Evolutionary conservation across 2,888 invertebrate species (phyloP).

Genomic region (Eledona agricola): DNA sequence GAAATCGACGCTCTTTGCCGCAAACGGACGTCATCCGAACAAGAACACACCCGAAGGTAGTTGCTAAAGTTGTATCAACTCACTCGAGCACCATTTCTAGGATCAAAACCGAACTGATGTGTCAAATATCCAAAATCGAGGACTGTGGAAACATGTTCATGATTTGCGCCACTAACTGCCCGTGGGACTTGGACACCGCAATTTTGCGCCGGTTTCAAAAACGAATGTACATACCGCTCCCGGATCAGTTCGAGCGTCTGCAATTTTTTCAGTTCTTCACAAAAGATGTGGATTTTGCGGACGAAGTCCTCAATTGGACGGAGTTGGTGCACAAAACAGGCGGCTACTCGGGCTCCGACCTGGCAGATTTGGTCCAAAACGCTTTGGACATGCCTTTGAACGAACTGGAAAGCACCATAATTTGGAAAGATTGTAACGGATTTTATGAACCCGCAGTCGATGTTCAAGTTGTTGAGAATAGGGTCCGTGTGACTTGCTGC

Average conservation of each 20-base stretch:
- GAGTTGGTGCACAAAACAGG: conserved; percentile 61
- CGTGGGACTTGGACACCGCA: conserved; percentile 70
- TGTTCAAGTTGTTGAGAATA: conserved; percentile 38
- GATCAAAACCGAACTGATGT: conserved; percentile 67
- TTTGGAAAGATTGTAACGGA: conserved; percentile 57
- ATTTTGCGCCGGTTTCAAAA: conserved; percentile 68
- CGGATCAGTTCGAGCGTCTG: conserved; percentile 53
- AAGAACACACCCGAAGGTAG: conserved; percentile 64
- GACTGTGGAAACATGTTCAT: conserved; percentile 58
- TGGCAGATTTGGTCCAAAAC: conserved; percentile 62
- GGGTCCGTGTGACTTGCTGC: conserved; percentile 36
- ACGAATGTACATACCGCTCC: conserved; percentile 66
- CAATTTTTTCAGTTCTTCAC: conserved; percentile 53
- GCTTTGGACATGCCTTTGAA: conserved; percentile 64
- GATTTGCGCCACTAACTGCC: conserved; percentile 69
- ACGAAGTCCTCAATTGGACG: conserved; percentile 56
- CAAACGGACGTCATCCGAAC: conserved; percentile 62
- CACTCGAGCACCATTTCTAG: conserved; percentile 48
- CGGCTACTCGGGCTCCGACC: conserved; percentile 67
- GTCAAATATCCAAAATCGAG: conserved; percentile 63
- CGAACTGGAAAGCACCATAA: conserved; percentile 60
- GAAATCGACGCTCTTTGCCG: conserved; percentile 69
- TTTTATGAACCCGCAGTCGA: conserved; percentile 47
- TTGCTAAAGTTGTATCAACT: not conserved
- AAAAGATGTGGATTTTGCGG: conserved; percentile 46